Base-by-base conservation (phyloP, 2,888 invertebrate species). In the Chrysolina oricalcia region DNA sequence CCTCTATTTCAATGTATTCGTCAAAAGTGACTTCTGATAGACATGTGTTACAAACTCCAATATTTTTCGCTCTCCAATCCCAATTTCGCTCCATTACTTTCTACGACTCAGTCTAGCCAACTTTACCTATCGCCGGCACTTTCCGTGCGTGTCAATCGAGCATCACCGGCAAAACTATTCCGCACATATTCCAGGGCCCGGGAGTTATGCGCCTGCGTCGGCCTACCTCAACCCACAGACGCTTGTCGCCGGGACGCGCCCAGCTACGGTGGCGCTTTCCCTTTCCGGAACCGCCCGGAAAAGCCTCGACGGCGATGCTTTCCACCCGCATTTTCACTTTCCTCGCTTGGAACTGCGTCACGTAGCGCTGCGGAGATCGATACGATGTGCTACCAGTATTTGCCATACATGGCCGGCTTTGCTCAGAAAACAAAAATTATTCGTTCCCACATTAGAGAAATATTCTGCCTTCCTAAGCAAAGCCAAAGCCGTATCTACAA, bases 151-250 rank as follows among this genome's bases (percentile, higher is more conserved):
- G 53, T 13, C 5, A 53, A 53, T 23, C 53, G 21, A 53, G 53
- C 53, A 53, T 19, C 21, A 13, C 53, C 11, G 13, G 53, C 53
- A 19, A 53, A 53, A 53, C 53, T 53, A 53, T 53, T 21, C 21
- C 17, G 21, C 23, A n/a, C 27, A 23, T n/a, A 27, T 66, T 23
- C 48, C 66, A 23, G 48, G 23, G 46, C 13, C 66, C 9, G 11
- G 19, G 4, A 15, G 8, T 10, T 23, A 43, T 50, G 70, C 76
- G 70, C 70, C 80, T 79, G 84, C 84, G 83, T 81, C 82, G 83
- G 80, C 86, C 86, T 86, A 86, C 86, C 86, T 85, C 86, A 86
- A 86, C 84, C 79, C 81, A 81, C 79, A 85, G 85, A 85, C 85
- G 85, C 84, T 85, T 86, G 85, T 79, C 83, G 81, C 75, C 82